Base-by-base conservation (phyloP, 1,140 invertebrate species). In the Nasonia longicornis region DNA sequence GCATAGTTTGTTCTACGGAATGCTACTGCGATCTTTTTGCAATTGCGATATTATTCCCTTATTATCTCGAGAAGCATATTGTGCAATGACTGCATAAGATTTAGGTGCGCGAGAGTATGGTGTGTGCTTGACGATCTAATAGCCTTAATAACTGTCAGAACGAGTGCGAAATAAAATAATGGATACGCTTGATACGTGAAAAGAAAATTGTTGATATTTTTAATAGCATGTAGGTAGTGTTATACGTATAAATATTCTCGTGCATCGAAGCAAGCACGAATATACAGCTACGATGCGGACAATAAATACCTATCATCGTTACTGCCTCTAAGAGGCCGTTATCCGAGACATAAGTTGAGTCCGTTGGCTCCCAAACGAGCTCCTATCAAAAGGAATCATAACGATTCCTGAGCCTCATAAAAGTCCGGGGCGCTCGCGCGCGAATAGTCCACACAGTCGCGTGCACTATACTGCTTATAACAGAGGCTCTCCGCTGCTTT, bases 391-490 rank as follows among this genome's bases (percentile, higher is more conserved):
- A 38, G 31, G 45, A 70, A 70, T 78, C 77, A 70, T 7, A 45
- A 67, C 38, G 16, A 70, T 70, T 78, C 69, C 26, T 29, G 70
- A 52, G 42, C 7, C 77, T 78, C 26, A 58, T 31, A 67, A 70
- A 64, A 79, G 70, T 3, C 29, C 16, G 0, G 6, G n/a, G 52
- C 48, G 2, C 20, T 29, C 35, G 2, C 22, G 45, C 12, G 22
- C 22, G 7, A 58, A 4, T 58, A 58, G 14, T 58, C 16, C 48
- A 35, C 31, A 35, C 31, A 52, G 48, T 2, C 45, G 42, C 42
- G 38, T 26, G 45, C 38, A 26, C 6, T 14, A 31, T 10, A 63
- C 14, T 58, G 35, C 38, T 42, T 42, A 42, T 42, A 42, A 11
- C 10, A 42, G 16, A 58, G 52, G 4, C 16, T n/a, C 52, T 20